A percentile compares a stretch with the other conserved stretches of the same genome.
phyloP scores from a whole-genome alignment of 2,888 invertebrate species.

The Apodemia duryi region DNA sequence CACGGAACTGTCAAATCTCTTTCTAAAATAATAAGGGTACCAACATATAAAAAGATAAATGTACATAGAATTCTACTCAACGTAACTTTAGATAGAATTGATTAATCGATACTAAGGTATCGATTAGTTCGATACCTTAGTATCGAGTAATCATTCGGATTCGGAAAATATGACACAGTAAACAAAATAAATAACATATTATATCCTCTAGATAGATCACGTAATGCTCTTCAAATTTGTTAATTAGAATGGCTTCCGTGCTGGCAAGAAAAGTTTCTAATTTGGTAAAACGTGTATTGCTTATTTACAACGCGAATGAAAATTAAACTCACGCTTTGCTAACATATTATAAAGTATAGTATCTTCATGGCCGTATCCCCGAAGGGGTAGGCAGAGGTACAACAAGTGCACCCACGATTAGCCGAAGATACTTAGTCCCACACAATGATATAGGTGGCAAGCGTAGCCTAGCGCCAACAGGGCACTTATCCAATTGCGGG shows the following conservation, averaged over 20 bases:
- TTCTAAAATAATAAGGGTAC: too few relatives aligned
- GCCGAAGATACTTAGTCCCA: too few relatives aligned
- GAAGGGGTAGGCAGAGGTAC: too few relatives aligned
- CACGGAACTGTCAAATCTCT: too few relatives aligned
- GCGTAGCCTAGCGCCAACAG: too few relatives aligned
- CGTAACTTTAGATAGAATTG: neutral
- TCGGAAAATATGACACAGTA: neutral
- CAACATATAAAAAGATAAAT: too few relatives aligned
- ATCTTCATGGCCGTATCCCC: too few relatives aligned
- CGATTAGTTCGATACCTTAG: too few relatives aligned
- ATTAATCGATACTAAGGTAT: neutral
- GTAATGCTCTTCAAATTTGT: constrained; percentile 7
- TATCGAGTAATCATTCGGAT: neutral
- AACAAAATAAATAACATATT: neutral
- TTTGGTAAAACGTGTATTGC: constrained; percentile 10
- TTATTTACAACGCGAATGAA: neutral
- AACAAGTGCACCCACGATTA: too few relatives aligned
- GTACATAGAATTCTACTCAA: too few relatives aligned
- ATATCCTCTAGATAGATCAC: neutral
- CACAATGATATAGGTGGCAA: too few relatives aligned
- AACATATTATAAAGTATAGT: neutral
- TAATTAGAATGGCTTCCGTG: constrained; percentile 6
- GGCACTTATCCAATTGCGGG: too few relatives aligned
- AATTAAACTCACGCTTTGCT: neutral
- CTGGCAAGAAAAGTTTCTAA: constrained; percentile 7